Conservation (phyloP, 2,888 invertebrate species). For the Neoitamus cyanurus region DNA sequence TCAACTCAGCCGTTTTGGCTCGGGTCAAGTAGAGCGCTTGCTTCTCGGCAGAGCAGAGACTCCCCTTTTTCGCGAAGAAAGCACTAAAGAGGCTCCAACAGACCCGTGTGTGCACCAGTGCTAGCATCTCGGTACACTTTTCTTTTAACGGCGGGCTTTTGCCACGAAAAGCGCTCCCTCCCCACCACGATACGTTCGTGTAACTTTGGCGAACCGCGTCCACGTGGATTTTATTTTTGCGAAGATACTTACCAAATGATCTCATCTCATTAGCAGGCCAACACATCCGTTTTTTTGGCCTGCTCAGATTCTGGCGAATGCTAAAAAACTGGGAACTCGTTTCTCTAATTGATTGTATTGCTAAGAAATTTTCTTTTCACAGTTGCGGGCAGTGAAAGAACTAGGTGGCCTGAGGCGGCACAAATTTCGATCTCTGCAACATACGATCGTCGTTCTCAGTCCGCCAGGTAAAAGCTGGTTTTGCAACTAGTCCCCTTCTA, state of each 20-base stretch:
- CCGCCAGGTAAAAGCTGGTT: too few species aligned
- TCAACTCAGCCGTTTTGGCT: not conserved
- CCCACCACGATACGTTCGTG: not conserved
- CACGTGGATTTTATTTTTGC: not conserved
- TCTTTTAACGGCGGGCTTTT: not conserved
- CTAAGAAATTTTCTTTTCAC: not conserved
- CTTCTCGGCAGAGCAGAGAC: too few species aligned
- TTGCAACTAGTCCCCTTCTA: too few species aligned
- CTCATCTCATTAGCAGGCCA: conserved; percentile 3
- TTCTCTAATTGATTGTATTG: not conserved
- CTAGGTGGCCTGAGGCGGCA: not conserved
- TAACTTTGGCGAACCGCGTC: not conserved
- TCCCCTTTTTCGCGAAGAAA: not conserved
- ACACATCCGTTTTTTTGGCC: not conserved
- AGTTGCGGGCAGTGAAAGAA: too few species aligned
- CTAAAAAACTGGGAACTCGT: not conserved
- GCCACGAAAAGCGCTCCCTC: not conserved
- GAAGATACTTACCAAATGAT: not conserved
- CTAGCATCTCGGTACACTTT: not conserved
- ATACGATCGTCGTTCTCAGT: too few species aligned
- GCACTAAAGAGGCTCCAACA: not conserved
- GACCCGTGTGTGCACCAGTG: not conserved
- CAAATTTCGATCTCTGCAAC: too few species aligned
- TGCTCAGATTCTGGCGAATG: not conserved
- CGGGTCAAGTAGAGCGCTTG: not conserved